These are phyloP conservation scores for Corythucha ciliata DNA, from an alignment of 2,888 invertebrate species.

Conservation along the genomic window DNA sequence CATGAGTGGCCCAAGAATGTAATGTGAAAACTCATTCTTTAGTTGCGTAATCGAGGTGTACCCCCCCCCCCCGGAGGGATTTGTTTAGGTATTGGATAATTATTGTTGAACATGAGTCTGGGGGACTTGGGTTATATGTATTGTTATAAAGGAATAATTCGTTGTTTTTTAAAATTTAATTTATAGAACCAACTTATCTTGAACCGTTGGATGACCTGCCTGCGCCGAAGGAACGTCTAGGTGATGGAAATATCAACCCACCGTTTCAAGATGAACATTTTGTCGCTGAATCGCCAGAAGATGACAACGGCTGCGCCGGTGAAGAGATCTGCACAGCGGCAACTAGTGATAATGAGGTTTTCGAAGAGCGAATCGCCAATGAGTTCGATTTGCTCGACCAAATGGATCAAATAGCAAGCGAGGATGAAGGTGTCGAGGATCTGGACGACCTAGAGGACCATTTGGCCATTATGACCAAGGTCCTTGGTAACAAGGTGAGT, in stretches of 20 bases:
- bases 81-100: too few species aligned
- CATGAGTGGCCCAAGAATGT: too few species aligned
- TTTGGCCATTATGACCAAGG: constrained; percentile 23
- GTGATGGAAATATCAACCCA: too few species aligned
- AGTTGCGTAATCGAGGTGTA: too few species aligned
- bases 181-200: constrained; percentile 32
- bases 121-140: too few species aligned
- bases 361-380: constrained; percentile 32
- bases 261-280: too few species aligned
- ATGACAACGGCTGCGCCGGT: constrained; percentile 7
- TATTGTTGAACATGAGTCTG: too few species aligned
- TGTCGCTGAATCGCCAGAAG: too few species aligned
- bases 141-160: too few species aligned
- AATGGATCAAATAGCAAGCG: constrained; percentile 22
- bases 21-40: too few species aligned
- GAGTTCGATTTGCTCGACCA: constrained; percentile 32
- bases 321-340: constrained; percentile 25
- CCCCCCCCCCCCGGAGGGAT: too few species aligned
- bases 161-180: not conserved
- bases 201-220: constrained; percentile 34
- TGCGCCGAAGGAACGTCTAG: too few species aligned
- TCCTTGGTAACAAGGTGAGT: constrained; percentile 40
- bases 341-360: constrained; percentile 27
- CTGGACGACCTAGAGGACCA: constrained; percentile 19
- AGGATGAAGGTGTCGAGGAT: constrained; percentile 8